Conservation (phyloP, 2,113 vertebrate species). For the Pagrus major region DNA sequence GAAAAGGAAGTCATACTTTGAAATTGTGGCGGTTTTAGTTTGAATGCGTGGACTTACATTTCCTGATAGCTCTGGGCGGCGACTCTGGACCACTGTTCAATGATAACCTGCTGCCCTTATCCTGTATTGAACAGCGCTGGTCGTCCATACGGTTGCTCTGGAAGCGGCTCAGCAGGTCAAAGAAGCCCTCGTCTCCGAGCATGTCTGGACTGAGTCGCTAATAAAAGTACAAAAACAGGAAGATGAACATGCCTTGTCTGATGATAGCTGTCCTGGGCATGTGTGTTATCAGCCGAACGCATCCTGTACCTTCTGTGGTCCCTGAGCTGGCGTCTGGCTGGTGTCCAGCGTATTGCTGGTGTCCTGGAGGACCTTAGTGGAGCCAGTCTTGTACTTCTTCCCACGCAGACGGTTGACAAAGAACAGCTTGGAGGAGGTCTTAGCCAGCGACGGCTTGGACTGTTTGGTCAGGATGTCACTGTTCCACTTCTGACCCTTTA, state of each 20-base stretch:
- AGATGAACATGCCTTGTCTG: neutral
- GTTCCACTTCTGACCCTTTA: conserved; percentile 93
- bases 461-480: conserved; percentile 93
- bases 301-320: conserved; percentile 87
- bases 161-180: conserved; percentile 95
- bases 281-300: neutral
- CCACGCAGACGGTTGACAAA: conserved; percentile 94
- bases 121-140: conserved; percentile 90
- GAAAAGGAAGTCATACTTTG: neutral
- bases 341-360: conserved; percentile 91
- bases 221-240: neutral
- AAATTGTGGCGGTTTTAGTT: neutral
- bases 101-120: conserved; percentile 80
- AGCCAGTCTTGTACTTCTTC: conserved; percentile 90
- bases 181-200: conserved; percentile 94
- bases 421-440: conserved; percentile 94
- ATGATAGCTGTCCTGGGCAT: neutral
- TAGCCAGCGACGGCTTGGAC: conserved; percentile 89
- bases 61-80: conserved; percentile 84
- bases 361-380: conserved; percentile 92
- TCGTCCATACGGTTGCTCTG: conserved; percentile 99
- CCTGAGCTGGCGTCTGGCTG: conserved; percentile 71
- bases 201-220: conserved; percentile 88
- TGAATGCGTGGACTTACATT: conserved; percentile 82
- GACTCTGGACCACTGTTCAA: conserved; percentile 72